phyloP scores from a whole-genome alignment of 2,113 vertebrate species.

The Syrmaticus mikado region DNA sequence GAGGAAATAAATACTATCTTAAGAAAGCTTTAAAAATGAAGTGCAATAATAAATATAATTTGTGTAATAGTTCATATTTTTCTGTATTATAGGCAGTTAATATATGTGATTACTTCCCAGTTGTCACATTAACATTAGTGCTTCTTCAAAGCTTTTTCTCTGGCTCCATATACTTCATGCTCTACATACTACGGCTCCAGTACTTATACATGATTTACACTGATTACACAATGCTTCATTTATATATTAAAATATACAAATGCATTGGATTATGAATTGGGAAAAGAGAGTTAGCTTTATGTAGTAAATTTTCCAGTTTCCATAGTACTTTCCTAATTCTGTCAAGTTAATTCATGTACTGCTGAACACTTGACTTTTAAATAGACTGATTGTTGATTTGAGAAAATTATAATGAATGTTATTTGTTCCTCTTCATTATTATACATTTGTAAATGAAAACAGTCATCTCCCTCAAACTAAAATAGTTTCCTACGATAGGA shows the following conservation, averaged over 20 bases:
- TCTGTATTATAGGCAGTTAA: not conserved
- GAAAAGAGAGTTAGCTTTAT: slow-evolving; percentile 54
- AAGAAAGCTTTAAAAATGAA: not conserved
- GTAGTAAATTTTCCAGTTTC: slow-evolving; percentile 45
- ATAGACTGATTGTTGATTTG: slow-evolving; percentile 36
- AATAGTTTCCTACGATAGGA: not conserved
- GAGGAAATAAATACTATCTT: not conserved
- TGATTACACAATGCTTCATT: slow-evolving; percentile 60
- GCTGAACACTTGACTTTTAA: slow-evolving; percentile 4
- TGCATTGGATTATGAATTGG: slow-evolving; percentile 37
- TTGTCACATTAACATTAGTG: not conserved
- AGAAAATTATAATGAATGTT: not conserved
- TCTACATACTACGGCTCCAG: slow-evolving; percentile 29
- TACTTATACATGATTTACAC: slow-evolving; percentile 47
- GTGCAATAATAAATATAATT: not conserved
- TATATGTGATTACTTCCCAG: not conserved
- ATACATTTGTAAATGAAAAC: not conserved
- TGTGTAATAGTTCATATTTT: not conserved
- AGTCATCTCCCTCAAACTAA: not conserved
- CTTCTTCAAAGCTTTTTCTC: slow-evolving; percentile 15
- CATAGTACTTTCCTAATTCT: slow-evolving; percentile 52
- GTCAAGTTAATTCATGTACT: slow-evolving; percentile 64
- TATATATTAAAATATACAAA: slow-evolving; percentile 51
- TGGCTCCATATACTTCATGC: slow-evolving; percentile 47
- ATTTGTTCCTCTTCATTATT: slow-evolving; percentile 22